Percentiles rank a stretch among this genome's conserved stretches.
phyloP scores from a whole-genome alignment of 2,888 invertebrate genomes.

The Stenodema calcarata region DNA sequence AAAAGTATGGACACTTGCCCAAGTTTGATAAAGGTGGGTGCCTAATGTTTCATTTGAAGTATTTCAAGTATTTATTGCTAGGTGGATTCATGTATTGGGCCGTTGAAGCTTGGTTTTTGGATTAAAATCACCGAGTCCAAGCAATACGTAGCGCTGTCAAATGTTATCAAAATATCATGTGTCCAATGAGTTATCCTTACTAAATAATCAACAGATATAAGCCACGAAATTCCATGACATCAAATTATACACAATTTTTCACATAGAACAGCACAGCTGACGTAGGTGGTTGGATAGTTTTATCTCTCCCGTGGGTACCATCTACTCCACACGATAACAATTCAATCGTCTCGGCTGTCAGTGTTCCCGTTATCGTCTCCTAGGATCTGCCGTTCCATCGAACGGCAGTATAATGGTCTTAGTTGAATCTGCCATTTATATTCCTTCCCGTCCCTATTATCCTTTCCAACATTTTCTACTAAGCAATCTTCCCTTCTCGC shows the following conservation, averaged over 20 bases:
- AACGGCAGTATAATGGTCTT: neutral
- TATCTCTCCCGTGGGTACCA: neutral
- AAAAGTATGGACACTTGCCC: too few species aligned
- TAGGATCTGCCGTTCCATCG: neutral
- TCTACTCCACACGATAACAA: neutral
- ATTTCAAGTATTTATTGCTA: too few species aligned
- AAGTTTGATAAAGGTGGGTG: too few species aligned
- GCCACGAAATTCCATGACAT: too few species aligned
- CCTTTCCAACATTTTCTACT: neutral
- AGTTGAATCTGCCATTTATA: neutral
- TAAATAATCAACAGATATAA: too few species aligned
- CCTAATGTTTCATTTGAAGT: too few species aligned
- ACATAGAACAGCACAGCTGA: neutral
- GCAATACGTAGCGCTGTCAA: too few species aligned
- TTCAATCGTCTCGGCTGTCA: neutral
- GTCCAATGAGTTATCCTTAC: too few species aligned
- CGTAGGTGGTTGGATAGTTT: neutral
- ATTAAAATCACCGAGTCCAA: too few species aligned
- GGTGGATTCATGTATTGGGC: too few species aligned
- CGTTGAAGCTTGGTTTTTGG: too few species aligned
- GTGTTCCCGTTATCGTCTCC: neutral
- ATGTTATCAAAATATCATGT: too few species aligned
- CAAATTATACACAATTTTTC: neutral
- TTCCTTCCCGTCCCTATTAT: neutral
- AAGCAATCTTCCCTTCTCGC: neutral